Evolutionary conservation across 2,113 vertebrate genomes (phyloP), one percentile per base, ranked within the genome.

Genomic region (Pyxicephalus adspersus): DNA sequence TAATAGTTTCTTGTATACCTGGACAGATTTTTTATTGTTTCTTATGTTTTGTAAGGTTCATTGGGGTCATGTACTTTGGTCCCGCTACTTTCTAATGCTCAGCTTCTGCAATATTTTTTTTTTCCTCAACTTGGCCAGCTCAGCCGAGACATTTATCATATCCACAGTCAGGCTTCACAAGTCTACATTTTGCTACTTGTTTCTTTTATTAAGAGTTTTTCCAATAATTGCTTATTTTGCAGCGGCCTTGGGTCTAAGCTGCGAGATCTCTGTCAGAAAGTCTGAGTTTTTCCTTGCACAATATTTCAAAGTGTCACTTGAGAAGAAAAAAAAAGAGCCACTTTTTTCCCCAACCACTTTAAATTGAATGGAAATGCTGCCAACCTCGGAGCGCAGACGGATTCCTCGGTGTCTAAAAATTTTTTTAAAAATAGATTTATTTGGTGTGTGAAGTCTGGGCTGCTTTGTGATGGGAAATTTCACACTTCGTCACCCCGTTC

Each of bases 231-330:
- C 51, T 55, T 58, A 65, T 50, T 78, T 58, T 78, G 64, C 65
- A 34, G 22, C 28, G 45, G 31, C 38, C 58, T 76, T 28, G 57
- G 34, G 31, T 76, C 74, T 52, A 9, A 54, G 74, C 9, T 31
- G 18, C 25, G 18, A 38, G 34, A 67, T 45, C 65, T 20, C 65
- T 55, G 63, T 60, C 64, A 78, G 17, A 67, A 57, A 26, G 17
- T 13, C 17, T n/a, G 26, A 18, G 50, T 65, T 57, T 23, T 5
- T 26, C 20, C 16, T 77, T 57, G 11, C 64, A 55, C 64, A 23
- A 57, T 77, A 66, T 57, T 67, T 55, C 29, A 67, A 55, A 54
- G 29, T 77, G 63, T 77, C 64, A 67, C 52, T 65, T 29, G n/a
- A 66, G 51, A 66, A 25, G 38, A 17, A 25, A 77, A 64, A 65